These are phyloP conservation scores for Pelmatolapia mariae DNA, from an alignment of 2,113 vertebrate species.

Conservation along the genomic window DNA sequence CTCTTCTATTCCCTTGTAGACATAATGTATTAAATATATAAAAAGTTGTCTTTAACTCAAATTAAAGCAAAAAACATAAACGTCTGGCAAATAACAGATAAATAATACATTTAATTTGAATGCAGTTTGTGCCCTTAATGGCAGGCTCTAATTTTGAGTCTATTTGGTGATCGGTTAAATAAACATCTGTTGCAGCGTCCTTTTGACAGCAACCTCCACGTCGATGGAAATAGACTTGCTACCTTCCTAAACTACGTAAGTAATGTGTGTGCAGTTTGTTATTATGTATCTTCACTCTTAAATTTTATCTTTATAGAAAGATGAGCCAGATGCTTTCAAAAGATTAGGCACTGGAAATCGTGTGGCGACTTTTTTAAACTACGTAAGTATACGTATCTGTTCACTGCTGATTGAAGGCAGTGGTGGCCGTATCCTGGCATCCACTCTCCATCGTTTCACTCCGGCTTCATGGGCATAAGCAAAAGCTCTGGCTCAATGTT, in stretches of 20 bases:
- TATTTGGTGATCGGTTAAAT: constrained; percentile 70
- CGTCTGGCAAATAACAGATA: neutral
- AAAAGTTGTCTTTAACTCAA: neutral
- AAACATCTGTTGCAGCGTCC: constrained; percentile 97
- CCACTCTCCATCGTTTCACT: neutral
- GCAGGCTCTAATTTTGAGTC: constrained; percentile 2
- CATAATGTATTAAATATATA: neutral
- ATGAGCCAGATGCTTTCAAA: constrained; percentile 99
- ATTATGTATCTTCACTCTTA: constrained; percentile 74
- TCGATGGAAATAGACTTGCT: constrained; percentile 98
- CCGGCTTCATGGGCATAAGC: neutral
- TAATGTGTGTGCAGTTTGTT: constrained; percentile 65
- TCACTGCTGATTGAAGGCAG: constrained; percentile 8
- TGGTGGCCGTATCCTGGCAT: neutral
- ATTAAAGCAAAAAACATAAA: neutral
- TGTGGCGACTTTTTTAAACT: constrained; percentile 98
- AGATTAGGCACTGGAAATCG: constrained; percentile 99
- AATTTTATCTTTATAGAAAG: constrained; percentile 96
- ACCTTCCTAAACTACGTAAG: constrained; percentile 99
- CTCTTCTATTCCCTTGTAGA: neutral
- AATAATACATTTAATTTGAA: neutral
- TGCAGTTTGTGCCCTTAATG: neutral
- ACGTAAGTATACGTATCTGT: constrained; percentile 85
- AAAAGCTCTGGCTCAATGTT: constrained; percentile 57
- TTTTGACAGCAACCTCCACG: constrained; percentile 94